Percentiles rank a stretch among this genome's conserved stretches.
These are phyloP conservation scores for Calliopsis andreniformis DNA, from an alignment of 1,140 invertebrate species.

Conservation along the genomic window DNA sequence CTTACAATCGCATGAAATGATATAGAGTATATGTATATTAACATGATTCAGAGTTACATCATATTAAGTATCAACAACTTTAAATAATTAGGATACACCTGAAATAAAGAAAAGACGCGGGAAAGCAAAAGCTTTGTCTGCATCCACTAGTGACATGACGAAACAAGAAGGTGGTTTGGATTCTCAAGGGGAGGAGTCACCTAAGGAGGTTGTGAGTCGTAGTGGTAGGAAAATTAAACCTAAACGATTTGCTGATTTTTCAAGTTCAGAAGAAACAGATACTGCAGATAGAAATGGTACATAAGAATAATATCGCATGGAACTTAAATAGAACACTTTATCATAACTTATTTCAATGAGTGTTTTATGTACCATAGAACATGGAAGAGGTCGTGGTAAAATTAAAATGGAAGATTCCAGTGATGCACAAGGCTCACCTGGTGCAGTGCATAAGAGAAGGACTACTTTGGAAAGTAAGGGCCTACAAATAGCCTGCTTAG, in stretches of 20 bases:
- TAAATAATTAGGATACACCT: slow-evolving; percentile 66
- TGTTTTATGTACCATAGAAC: slow-evolving; percentile 62
- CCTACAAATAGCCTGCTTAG: not conserved
- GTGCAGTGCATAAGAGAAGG: slow-evolving; percentile 70
- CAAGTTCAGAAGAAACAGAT: slow-evolving; percentile 75
- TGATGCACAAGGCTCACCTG: slow-evolving; percentile 73
- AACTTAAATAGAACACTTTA: not conserved
- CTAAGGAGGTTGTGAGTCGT: slow-evolving; percentile 85
- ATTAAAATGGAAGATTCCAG: slow-evolving; percentile 75
- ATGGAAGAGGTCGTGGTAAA: slow-evolving; percentile 74
- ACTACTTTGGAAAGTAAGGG: slow-evolving; percentile 74
- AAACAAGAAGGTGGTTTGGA: slow-evolving; percentile 70
- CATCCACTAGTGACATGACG: slow-evolving; percentile 53
- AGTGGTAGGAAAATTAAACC: slow-evolving; percentile 89
- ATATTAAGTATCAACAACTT: not conserved
- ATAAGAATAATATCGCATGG: slow-evolving; percentile 13
- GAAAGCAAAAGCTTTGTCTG: slow-evolving; percentile 58
- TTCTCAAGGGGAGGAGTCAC: slow-evolving; percentile 74
- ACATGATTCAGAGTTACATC: not conserved
- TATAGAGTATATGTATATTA: not conserved
- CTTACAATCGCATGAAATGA: slow-evolving; percentile 70
- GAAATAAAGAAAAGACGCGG: slow-evolving; percentile 78
- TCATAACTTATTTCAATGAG: not conserved
- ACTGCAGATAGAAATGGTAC: slow-evolving; percentile 68
- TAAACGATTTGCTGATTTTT: slow-evolving; percentile 82